phyloP scores from a whole-genome alignment of 1,140 invertebrate genomes.

The Sinella curviseta region DNA sequence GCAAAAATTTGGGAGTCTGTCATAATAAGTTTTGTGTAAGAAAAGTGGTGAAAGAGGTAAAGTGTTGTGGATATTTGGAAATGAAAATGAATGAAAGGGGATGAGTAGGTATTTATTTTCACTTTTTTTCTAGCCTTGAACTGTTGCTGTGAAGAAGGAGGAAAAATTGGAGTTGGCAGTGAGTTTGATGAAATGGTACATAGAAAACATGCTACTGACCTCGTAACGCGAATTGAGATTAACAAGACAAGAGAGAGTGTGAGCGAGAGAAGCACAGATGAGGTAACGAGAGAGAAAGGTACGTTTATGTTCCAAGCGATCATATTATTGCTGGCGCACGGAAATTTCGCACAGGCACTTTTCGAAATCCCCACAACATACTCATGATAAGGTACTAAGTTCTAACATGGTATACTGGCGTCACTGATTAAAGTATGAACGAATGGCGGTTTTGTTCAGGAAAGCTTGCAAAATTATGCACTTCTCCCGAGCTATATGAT shows the following conservation, averaged over 20 bases:
- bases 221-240: conserved; percentile 22
- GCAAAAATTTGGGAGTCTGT: background rate
- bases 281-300: conserved; percentile 13
- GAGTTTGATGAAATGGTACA: conserved; percentile 13
- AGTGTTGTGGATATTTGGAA: no score
- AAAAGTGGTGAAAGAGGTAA: no score
- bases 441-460: background rate
- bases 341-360: background rate
- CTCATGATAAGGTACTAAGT: conserved; percentile 2
- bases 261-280: background rate
- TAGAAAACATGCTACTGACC: conserved; percentile 20
- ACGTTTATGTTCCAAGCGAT: conserved; percentile 22
- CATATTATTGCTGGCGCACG: background rate
- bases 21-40: no score
- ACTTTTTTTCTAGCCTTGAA: conserved; percentile 7
- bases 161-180: conserved; percentile 3
- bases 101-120: conserved; percentile 12
- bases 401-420: conserved; percentile 5
- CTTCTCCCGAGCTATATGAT: conserved; percentile 17
- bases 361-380: conserved; percentile 14
- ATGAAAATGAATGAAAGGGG: background rate
- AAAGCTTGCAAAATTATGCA: conserved; percentile 12
- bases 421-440: background rate
- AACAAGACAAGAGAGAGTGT: background rate
- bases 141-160: conserved; percentile 5